These are phyloP conservation scores for Neodiprion fabricii DNA, from an alignment of 1,140 invertebrate genomes.

Conservation along the genomic window DNA sequence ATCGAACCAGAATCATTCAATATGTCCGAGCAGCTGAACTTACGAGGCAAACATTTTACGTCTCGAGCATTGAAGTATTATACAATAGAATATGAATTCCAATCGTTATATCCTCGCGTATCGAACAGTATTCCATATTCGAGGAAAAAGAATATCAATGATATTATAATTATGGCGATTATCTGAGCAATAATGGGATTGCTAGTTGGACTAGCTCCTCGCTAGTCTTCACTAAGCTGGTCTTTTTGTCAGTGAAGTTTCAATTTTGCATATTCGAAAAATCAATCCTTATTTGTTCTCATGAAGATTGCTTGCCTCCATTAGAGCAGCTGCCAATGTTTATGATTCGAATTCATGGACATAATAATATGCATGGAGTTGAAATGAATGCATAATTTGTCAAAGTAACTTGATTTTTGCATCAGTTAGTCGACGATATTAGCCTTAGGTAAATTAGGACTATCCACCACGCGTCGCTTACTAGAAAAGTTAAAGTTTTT, in stretches of 20 bases:
- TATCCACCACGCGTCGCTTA: slow-evolving; percentile 24
- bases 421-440: not conserved
- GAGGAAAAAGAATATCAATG: slow-evolving; percentile 4
- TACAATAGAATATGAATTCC: slow-evolving; percentile 23
- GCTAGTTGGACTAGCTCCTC: slow-evolving; percentile 51
- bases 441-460: slow-evolving; percentile 8
- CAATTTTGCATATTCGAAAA: not conserved
- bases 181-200: slow-evolving; percentile 29
- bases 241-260: slow-evolving; percentile 41
- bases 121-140: not conserved
- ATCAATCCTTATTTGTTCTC: not conserved
- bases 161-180: slow-evolving; percentile 12
- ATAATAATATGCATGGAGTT: not conserved
- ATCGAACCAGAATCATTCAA: not conserved
- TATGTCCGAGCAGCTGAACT: not conserved
- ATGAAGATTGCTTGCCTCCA: not conserved
- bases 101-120: slow-evolving; percentile 30
- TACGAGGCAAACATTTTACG: slow-evolving; percentile 27
- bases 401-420: not conserved
- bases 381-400: not conserved
- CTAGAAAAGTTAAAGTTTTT: slow-evolving; percentile 30
- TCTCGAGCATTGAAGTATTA: not conserved
- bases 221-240: slow-evolving; percentile 56
- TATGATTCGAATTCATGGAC: not conserved
- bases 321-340: not conserved